Evolutionary conservation across 2,113 vertebrate genomes (phyloP).

Genomic region (Dinomys branickii): DNA sequence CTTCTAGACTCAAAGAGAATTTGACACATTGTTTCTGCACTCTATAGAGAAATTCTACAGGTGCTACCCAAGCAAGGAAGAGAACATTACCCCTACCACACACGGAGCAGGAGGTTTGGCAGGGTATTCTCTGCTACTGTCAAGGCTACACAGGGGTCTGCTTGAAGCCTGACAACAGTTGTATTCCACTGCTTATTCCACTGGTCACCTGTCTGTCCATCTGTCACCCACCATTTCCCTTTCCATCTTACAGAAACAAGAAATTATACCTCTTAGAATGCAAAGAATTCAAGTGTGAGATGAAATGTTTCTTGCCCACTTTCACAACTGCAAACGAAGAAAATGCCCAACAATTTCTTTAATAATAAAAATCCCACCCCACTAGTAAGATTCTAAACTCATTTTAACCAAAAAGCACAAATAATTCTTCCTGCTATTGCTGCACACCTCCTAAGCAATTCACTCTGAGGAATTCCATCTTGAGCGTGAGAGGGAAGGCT

Average conservation of each 20-base stretch:
- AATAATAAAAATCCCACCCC: background rate
- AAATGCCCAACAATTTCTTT: background rate
- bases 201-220: background rate
- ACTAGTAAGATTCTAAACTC: constrained; percentile 12
- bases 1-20: background rate
- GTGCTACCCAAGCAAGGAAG: background rate
- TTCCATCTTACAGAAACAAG: background rate
- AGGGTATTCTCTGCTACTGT: background rate
- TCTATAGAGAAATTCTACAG: background rate
- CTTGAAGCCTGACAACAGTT: background rate
- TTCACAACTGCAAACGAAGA: constrained; percentile 21
- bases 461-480: background rate
- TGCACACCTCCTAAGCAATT: background rate
- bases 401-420: background rate
- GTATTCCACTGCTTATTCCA: background rate
- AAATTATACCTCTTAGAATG: background rate
- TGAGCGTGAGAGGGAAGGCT: background rate
- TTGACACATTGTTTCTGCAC: background rate
- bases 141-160: background rate
- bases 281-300: background rate
- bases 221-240: background rate
- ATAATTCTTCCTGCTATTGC: background rate
- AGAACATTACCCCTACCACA: background rate
- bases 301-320: background rate
- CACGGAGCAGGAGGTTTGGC: background rate